Evolutionary conservation across 1,140 invertebrate species (phyloP), one percentile per base, ranked within the genome.

Genomic region (Cyclina sinensis): DNA sequence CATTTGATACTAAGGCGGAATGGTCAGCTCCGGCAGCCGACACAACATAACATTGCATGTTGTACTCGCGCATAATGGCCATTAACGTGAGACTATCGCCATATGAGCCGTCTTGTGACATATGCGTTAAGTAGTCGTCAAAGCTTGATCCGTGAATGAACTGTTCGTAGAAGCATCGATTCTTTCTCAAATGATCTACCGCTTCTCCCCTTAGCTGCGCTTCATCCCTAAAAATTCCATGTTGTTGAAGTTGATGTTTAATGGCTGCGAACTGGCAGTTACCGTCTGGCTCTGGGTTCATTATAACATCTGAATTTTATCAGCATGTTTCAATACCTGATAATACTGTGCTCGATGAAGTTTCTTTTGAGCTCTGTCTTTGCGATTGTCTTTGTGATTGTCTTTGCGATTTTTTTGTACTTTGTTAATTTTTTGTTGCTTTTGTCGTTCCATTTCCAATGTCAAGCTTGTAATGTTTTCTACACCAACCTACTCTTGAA

Each of bases 21-120:
- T 81, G 35, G 21, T 11, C 24, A 21, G 11, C 2, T 39, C 79
- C 74, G 54, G 3, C 9, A 5, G 74, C 14, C 14, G 74, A 78
- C 18, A 78, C 21, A 62, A 81, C 39, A 14, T 39, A 11, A 27
- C 79, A 81, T 43, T 81, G 79, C 59, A 65, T 65, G 62, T 83
- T 83, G 37, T 70, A 83, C 32, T 70, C 62, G 18, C 81, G 21
- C 81, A 83, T 83, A 11, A 83, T 21, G 21, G 62, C 43, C 21
- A 83, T 16, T 3, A 83, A 24, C 37, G 81, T 83, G 16, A 83
- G 37, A 73, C 70, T 83, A 83, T 70, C 39, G 30, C 81, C 81
- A 70, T 83, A 83, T 11, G 4, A n/a, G 39, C 81, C n/a, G 18
- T 70, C 81, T 12, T 24, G 37, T 16, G 59, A 4, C 59, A 83